phyloP scores from a whole-genome alignment of 2,113 vertebrate species.

The Dipodomys stephensi region DNA sequence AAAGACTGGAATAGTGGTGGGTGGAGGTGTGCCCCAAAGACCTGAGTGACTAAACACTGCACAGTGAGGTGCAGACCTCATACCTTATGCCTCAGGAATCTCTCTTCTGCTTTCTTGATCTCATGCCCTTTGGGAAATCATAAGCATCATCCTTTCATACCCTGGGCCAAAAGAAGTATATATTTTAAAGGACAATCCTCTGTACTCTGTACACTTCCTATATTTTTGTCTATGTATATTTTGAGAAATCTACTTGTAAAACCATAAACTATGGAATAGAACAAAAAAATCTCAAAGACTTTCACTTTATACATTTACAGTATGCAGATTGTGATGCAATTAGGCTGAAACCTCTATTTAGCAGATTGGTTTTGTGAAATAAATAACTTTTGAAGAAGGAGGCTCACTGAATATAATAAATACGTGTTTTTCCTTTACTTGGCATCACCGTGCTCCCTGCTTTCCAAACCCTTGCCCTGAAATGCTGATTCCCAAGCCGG shows the following conservation, averaged over 20 bases:
- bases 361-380: conserved; percentile 80
- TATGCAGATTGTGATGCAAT: conserved; percentile 74
- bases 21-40: conserved; percentile 58
- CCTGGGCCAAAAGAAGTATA: conserved; percentile 43
- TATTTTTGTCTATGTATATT: background rate
- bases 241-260: background rate
- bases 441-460: conserved; percentile 55
- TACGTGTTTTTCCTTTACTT: conserved; percentile 34
- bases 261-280: background rate
- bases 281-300: background rate
- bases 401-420: conserved; percentile 56
- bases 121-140: conserved; percentile 54
- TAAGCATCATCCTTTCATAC: conserved; percentile 72
- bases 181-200: conserved; percentile 15
- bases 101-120: conserved; percentile 47
- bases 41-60: conserved; percentile 41
- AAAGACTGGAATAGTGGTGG: background rate
- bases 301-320: conserved; percentile 58
- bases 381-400: conserved; percentile 78
- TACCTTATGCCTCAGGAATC: background rate
- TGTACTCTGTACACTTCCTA: conserved; percentile 15
- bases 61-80: background rate
- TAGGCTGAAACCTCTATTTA: conserved; percentile 77
- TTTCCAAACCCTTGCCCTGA: conserved; percentile 67
- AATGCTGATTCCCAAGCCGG: conserved; percentile 82